phyloP scores from a whole-genome alignment of 2,113 vertebrate genomes.

The Apteryx mantelli region DNA sequence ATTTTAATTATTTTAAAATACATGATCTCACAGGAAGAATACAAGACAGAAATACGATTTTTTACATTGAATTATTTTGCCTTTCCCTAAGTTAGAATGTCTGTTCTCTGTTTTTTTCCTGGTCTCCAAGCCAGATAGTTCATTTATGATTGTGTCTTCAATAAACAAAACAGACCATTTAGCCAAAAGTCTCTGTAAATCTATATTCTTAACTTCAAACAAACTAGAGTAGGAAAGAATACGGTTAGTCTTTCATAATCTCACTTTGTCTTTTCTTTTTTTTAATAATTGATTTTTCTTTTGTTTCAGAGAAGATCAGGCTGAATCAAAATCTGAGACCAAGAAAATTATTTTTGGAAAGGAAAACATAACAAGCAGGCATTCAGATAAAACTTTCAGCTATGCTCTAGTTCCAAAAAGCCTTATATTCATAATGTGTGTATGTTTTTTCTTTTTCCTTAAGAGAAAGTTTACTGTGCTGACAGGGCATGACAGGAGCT shows the following conservation, averaged over 20 bases:
- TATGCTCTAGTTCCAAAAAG: background rate
- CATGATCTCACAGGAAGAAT: background rate
- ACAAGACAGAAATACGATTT: fast-evolving
- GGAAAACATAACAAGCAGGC: background rate
- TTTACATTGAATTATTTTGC: background rate
- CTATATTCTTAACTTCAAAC: background rate
- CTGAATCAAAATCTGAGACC: background rate
- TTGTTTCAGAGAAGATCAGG: background rate
- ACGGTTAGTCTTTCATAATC: background rate
- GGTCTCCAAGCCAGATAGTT: background rate
- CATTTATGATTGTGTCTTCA: background rate
- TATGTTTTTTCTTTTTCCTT: background rate
- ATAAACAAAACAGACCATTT: background rate
- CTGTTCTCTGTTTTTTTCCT: background rate
- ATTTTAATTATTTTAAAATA: background rate
- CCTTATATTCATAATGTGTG: background rate
- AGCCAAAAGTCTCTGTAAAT: background rate
- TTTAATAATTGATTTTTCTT: background rate
- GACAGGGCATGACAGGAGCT: background rate
- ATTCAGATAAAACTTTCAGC: background rate
- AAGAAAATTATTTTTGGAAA: background rate
- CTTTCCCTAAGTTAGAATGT: background rate
- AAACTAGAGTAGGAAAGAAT: background rate
- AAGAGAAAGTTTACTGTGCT: background rate
- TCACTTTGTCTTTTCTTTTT: background rate